Evolutionary conservation across 2,888 invertebrate species (phyloP).

Genomic region (Rotaria magnacalcarata): DNA sequence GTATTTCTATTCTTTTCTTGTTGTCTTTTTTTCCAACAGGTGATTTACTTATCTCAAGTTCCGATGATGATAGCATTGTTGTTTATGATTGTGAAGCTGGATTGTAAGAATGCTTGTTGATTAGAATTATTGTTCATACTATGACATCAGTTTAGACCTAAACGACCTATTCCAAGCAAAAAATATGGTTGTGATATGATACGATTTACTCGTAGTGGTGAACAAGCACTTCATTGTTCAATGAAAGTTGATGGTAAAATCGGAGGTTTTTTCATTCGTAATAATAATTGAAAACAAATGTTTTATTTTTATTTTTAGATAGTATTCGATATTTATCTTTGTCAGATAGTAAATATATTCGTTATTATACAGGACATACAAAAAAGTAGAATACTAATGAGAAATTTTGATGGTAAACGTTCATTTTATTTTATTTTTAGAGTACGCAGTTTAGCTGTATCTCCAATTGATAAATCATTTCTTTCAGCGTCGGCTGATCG

Average conservation of each 20-base stretch:
- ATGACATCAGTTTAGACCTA: constrained; percentile 64
- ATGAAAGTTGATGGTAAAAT: constrained; percentile 82
- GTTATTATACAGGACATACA: constrained; percentile 80
- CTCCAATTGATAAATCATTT: constrained; percentile 95
- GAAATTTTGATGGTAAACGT: neutral
- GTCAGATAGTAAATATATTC: constrained; percentile 97
- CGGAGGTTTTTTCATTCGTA: neutral
- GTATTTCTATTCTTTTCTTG: neutral
- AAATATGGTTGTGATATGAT: constrained; percentile 99
- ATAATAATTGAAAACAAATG: constrained; percentile 34
- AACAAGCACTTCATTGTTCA: constrained; percentile 95
- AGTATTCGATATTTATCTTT: constrained; percentile 92
- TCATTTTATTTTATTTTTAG: constrained; percentile 51
- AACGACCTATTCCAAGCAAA: constrained; percentile 93
- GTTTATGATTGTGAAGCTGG: constrained; percentile 98
- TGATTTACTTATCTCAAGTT: constrained; percentile 89
- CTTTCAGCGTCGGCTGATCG: constrained; percentile 91
- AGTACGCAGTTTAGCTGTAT: constrained; percentile 90
- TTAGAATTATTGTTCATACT: neutral
- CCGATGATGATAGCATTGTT: constrained; percentile 98
- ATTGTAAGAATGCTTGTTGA: constrained; percentile 62
- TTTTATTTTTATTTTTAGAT: constrained; percentile 64
- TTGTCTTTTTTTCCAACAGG: constrained; percentile 78
- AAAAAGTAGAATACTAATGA: constrained; percentile 65
- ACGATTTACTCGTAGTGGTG: constrained; percentile 94